Evolutionary conservation across 92 coral and sea anemone species (phyloP).

Genomic region (Hydrozoanthus gracilis): DNA sequence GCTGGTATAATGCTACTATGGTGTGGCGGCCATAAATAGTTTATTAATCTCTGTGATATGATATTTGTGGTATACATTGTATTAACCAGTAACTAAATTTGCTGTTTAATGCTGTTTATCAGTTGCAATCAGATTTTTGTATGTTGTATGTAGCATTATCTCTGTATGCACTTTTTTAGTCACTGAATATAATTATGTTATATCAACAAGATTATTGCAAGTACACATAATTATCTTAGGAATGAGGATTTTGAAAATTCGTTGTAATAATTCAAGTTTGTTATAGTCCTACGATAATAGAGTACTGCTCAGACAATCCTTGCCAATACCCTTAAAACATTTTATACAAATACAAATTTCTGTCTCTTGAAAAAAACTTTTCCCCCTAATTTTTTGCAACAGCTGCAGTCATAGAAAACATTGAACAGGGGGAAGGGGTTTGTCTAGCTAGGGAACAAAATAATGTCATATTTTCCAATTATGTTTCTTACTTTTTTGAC

Average conservation of each 20-base stretch:
- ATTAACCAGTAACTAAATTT: neutral
- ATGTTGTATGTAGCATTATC: slow-evolving; percentile 2
- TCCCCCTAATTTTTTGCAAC: neutral
- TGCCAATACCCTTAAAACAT: neutral
- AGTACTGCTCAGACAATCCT: slow-evolving; percentile 21
- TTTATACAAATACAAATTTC: neutral
- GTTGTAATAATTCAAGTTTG: neutral
- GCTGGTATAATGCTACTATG: slow-evolving; percentile 11
- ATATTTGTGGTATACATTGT: neutral
- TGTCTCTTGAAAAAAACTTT: neutral
- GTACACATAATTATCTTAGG: slow-evolving; percentile 14
- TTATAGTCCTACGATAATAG: neutral
- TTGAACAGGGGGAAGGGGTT: neutral
- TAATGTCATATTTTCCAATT: slow-evolving; percentile 2
- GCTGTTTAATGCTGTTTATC: neutral
- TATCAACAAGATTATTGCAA: neutral
- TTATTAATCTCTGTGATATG: neutral
- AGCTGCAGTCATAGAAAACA: neutral
- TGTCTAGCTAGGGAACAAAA: slow-evolving; percentile 17
- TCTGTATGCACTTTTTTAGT: neutral
- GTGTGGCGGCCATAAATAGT: slow-evolving; percentile 3
- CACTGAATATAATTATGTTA: slow-evolving; percentile 9
- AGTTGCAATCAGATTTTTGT: neutral
- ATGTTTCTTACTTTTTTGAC: neutral
- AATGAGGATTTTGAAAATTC: slow-evolving; percentile 1